Evolutionary conservation across 2,113 vertebrate genomes (phyloP).

Genomic region (Anolis carolinensis): DNA sequence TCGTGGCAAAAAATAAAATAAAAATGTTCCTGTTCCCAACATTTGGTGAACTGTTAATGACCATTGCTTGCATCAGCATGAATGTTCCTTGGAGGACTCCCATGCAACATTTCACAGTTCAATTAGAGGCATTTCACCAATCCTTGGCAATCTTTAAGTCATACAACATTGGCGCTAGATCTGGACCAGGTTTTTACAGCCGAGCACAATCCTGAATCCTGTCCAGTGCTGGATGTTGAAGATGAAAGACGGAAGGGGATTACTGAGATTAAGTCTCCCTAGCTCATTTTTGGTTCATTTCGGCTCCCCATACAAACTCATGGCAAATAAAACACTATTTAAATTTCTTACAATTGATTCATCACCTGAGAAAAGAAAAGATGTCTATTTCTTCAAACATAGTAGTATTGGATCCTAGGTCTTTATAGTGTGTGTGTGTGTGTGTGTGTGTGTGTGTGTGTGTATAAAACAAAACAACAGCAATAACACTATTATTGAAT

Average conservation of each 20-base stretch:
- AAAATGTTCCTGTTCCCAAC: background rate
- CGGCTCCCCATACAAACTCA: constrained; percentile 22
- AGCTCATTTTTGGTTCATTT: constrained; percentile 48
- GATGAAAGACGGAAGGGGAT: constrained; percentile 37
- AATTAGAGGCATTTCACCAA: background rate
- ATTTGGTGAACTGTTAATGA: constrained; percentile 1
- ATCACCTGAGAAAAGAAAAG: constrained; percentile 41
- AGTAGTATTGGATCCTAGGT: background rate
- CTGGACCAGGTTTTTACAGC: background rate
- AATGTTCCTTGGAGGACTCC: background rate
- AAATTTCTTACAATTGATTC: constrained; percentile 34
- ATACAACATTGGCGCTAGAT: background rate
- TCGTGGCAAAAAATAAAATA: background rate
- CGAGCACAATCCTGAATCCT: background rate
- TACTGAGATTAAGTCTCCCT: constrained; percentile 33
- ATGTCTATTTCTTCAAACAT: constrained; percentile 37
- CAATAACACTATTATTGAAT: no score
- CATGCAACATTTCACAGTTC: background rate
- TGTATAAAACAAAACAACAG: no score
- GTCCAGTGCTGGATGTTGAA: constrained; percentile 39
- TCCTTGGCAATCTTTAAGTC: background rate
- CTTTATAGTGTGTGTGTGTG: no score
- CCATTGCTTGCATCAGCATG: constrained; percentile 11
- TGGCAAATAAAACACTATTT: constrained; percentile 44
- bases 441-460: no score